These are phyloP conservation scores for Lasioglossum villosulum DNA, from an alignment of 2,888 invertebrate genomes.

Conservation along the genomic window DNA sequence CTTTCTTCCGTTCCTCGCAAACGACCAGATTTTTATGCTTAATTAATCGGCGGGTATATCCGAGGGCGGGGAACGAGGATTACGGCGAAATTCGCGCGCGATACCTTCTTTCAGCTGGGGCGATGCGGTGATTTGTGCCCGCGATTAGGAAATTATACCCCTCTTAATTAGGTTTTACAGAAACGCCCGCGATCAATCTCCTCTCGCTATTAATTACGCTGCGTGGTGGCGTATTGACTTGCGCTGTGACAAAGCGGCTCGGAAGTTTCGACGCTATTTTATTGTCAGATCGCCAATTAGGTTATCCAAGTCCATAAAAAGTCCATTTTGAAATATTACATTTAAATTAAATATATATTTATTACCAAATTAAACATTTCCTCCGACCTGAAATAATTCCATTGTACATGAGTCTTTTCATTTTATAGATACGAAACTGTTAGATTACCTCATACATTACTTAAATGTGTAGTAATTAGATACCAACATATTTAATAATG, in stretches of 20 bases:
- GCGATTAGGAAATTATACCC: constrained; percentile 57
- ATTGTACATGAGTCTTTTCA: too few species aligned
- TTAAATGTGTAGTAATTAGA: too few species aligned
- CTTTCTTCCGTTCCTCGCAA: constrained; percentile 65
- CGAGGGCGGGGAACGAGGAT: constrained; percentile 58
- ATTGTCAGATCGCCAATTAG: background rate
- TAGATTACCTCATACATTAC: too few species aligned
- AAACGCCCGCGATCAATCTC: constrained; percentile 38
- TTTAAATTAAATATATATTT: too few species aligned
- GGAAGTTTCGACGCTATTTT: background rate
- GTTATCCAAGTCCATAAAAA: too few species aligned
- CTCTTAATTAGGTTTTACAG: constrained; percentile 61
- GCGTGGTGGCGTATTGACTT: background rate
- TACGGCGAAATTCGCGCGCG: constrained; percentile 66
- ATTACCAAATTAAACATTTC: too few species aligned
- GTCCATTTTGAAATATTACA: too few species aligned
- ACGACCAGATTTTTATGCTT: constrained; percentile 79
- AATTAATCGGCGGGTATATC: constrained; percentile 83
- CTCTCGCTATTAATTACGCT: constrained; percentile 28
- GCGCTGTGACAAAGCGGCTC: background rate
- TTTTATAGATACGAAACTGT: too few species aligned
- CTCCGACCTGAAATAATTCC: too few species aligned
- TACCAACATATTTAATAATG: too few species aligned
- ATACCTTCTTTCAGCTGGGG: constrained; percentile 68
- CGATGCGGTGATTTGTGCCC: constrained; percentile 69